These are phyloP conservation scores for Bungarus multicinctus DNA, from an alignment of 2,113 vertebrate species.

Conservation along the genomic window DNA sequence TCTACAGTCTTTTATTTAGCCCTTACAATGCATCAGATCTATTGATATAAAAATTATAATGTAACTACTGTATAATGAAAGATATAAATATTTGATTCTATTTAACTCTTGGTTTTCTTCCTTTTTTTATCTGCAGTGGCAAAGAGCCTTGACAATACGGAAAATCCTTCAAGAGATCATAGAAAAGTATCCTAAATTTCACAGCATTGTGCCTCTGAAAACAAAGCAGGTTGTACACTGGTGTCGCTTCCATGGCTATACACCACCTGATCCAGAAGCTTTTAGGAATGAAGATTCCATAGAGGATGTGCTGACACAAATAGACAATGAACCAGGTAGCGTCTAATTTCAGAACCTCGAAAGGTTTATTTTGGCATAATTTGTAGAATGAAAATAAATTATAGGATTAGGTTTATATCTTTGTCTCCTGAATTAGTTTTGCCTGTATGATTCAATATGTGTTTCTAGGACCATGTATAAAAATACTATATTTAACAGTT, in stretches of 20 bases:
- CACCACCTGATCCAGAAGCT: constrained; percentile 87
- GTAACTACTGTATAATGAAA: neutral
- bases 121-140: constrained; percentile 75
- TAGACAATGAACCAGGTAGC: constrained; percentile 90
- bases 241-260: constrained; percentile 94
- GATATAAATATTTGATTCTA: neutral
- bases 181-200: constrained; percentile 85
- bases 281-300: constrained; percentile 82
- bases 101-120: constrained; percentile 23
- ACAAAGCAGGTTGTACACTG: constrained; percentile 92
- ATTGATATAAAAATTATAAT: neutral
- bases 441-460: neutral
- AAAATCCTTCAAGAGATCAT: constrained; percentile 88
- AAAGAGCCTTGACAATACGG: constrained; percentile 89
- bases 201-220: constrained; percentile 81
- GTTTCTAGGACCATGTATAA: neutral
- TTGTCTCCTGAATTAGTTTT: neutral
- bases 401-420: neutral
- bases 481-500: neutral
- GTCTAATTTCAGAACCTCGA: neutral
- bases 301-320: constrained; percentile 93
- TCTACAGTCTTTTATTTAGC: neutral
- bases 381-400: neutral
- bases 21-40: neutral
- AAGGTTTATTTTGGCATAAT: neutral